A percentile compares a stretch with the other conserved stretches of the same genome.
These are phyloP conservation scores for Pitangus sulphuratus DNA, from an alignment of 2,797 vertebrate genomes.

Conservation along the genomic window DNA sequence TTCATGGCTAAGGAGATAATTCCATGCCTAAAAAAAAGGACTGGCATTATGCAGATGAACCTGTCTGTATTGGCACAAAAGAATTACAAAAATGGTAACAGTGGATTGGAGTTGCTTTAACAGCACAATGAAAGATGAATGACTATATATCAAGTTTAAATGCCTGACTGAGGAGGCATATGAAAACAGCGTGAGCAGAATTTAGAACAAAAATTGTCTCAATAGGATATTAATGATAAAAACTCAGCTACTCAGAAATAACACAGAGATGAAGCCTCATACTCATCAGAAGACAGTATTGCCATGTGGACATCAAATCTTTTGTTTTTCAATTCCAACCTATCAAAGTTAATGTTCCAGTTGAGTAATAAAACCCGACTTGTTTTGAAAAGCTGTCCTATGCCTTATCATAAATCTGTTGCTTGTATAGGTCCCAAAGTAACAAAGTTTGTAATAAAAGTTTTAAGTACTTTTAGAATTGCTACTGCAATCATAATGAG, in stretches of 20 bases:
- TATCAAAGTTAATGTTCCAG: slow-evolving; percentile 34
- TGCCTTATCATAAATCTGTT: background rate
- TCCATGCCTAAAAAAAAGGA: background rate
- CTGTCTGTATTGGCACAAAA: background rate
- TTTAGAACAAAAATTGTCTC: slow-evolving; percentile 6
- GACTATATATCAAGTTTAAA: slow-evolving; percentile 10
- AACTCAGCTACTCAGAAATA: background rate
- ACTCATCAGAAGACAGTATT: background rate
- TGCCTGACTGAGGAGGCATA: background rate
- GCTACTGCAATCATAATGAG: background rate
- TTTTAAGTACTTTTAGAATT: slow-evolving; percentile 44
- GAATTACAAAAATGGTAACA: background rate
- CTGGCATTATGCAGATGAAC: background rate
- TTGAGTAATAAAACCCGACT: slow-evolving; percentile 16
- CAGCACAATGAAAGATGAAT: background rate
- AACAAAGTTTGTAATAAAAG: slow-evolving; percentile 15
- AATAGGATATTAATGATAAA: slow-evolving; percentile 8
- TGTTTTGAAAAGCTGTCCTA: slow-evolving; percentile 1
- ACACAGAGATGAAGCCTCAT: background rate
- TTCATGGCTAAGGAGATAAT: background rate
- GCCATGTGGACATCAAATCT: background rate
- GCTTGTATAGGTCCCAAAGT: background rate
- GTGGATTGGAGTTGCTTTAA: background rate
- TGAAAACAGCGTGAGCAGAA: slow-evolving; percentile 13
- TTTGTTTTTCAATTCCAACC: slow-evolving; percentile 16